Evolutionary conservation across 2,797 vertebrate species (phyloP).

Genomic region (Hyperoplus lanceolatus): DNA sequence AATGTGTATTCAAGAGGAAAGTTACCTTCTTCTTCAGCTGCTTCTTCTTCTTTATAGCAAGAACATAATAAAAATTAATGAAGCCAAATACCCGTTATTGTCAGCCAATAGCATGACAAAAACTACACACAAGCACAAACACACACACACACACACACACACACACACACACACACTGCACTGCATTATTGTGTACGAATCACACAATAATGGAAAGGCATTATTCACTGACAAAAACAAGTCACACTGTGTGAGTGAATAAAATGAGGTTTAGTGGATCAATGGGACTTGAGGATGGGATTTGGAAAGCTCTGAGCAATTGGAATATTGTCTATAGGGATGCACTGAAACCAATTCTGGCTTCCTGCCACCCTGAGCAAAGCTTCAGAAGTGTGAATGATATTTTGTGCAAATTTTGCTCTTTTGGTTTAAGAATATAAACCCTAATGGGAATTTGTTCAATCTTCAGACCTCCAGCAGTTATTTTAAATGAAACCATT

Average conservation of each 20-base stretch:
- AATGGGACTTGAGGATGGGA: constrained; percentile 54
- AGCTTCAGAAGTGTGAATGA: too few species aligned
- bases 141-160: background rate
- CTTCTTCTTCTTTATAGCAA: constrained; percentile 50
- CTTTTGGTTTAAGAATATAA: background rate
- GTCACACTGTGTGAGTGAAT: constrained; percentile 66
- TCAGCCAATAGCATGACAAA: constrained; percentile 15
- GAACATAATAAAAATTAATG: constrained; percentile 42
- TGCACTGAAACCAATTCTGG: background rate
- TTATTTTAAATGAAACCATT: background rate
- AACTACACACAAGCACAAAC: constrained; percentile 7
- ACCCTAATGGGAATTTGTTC: too few species aligned
- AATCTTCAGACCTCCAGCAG: background rate
- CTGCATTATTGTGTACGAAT: constrained; percentile 3
- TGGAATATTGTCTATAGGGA: constrained; percentile 45
- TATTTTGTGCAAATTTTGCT: too few species aligned
- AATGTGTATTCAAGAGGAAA: background rate
- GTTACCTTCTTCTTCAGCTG: background rate
- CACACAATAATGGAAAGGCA: constrained; percentile 15
- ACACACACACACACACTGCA: background rate
- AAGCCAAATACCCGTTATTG: constrained; percentile 13
- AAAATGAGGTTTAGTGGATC: constrained; percentile 76
- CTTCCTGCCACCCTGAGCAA: too few species aligned
- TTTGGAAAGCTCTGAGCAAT: constrained; percentile 58
- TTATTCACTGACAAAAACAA: constrained; percentile 51